Base-by-base conservation (phyloP, 2,113 vertebrate genomes). In the Neotragus pygmaeus region DNA sequence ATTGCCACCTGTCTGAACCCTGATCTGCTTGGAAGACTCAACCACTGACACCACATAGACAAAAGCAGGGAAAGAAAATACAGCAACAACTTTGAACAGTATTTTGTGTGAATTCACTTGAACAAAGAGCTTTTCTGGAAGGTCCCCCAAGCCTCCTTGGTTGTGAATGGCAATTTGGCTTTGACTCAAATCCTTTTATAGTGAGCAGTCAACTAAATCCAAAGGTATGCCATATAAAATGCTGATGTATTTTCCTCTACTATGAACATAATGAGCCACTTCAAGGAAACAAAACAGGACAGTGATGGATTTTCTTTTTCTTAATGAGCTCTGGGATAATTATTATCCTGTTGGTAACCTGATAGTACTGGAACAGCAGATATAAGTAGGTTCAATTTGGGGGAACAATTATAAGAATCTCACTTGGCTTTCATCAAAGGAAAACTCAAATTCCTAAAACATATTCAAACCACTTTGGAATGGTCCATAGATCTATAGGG, bases 51-150 rank as follows among this genome's bases (percentile, higher is more conserved):
- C 25, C 9, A 80, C 43, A 62, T 15, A 28, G 78, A 91, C 36
- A 94, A 91, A 51, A 70, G 81, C 21, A 9, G 30, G 49, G 30
- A n/a, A 78, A 33, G 87, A 88, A 70, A 28, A 75, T 6, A 88
- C 70, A 91, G 16, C 47, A 73, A 57, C 55, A 62, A 66, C 8
- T 60, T 81, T n/a, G 66, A 88, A 36, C 12, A 51, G 77, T 82
- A 43, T 88, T 95, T 96, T 88, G 66, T 96, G 21, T 73, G 75
- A 82, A 77, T 80, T 83, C 83, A 60, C 70, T 89, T 70, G 9
- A 94, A 95, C 82, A 96, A 95, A 95, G 90, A 85, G 36, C 90
- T 96, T 90, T 93, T 91, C 77, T 62, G 33, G 27, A 91, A 58
- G 53, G 19, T 91, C 78, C 80, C 80, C 36, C 70, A 64, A 94